phyloP scores from a whole-genome alignment of 2,113 vertebrate species.

The Capra hircus region DNA sequence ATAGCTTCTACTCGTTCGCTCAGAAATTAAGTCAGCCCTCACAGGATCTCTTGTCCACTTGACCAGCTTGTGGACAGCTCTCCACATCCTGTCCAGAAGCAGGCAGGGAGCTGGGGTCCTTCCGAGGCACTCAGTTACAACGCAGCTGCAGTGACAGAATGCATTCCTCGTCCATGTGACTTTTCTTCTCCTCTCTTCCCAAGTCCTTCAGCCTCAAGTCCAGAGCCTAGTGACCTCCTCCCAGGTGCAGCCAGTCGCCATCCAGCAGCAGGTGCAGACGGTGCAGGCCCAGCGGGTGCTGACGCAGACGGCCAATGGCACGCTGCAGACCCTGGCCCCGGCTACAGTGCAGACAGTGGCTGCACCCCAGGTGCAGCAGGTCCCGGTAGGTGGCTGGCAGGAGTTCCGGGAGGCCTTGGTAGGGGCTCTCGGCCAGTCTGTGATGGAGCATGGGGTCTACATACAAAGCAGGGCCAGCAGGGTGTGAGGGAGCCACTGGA shows the following conservation, averaged over 20 bases:
- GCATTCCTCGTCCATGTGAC: neutral
- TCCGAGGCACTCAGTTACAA: neutral
- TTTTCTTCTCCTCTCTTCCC: constrained; percentile 43
- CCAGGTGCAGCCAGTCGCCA: constrained; percentile 92
- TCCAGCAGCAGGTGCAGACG: constrained; percentile 93
- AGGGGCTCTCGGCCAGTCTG: rapidly evolving
- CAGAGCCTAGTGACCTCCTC: constrained; percentile 93
- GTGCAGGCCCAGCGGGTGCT: constrained; percentile 88
- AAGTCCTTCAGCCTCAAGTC: constrained; percentile 95
- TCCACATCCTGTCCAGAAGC: neutral
- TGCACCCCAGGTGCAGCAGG: constrained; percentile 93
- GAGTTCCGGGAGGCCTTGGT: neutral
- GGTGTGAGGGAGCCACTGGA: neutral
- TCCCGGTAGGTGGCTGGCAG: constrained; percentile 79
- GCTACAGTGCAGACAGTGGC: constrained; percentile 91
- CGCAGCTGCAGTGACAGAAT: neutral
- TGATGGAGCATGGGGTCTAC: neutral
- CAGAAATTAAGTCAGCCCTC: neutral
- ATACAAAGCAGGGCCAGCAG: neutral
- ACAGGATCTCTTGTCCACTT: neutral
- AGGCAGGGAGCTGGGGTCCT: neutral
- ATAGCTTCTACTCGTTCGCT: neutral
- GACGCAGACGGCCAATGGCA: constrained; percentile 87
- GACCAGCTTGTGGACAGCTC: constrained; percentile 16
- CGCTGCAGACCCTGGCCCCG: constrained; percentile 91